Conservation (phyloP, 1,140 invertebrate genomes). For the Solenopsis fugax region DNA sequence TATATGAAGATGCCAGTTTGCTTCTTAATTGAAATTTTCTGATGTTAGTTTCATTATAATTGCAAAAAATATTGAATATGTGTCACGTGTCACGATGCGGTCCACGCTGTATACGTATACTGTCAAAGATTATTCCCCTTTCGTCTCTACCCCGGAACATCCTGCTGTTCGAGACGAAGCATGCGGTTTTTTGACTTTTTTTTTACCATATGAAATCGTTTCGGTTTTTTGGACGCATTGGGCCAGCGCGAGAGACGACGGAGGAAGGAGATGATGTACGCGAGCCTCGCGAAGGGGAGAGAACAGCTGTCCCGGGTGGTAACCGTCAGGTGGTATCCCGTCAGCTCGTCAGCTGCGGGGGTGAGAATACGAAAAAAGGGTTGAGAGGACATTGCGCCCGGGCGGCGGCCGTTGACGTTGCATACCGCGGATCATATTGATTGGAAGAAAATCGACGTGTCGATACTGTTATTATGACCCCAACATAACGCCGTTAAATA, state of each 20-base stretch:
- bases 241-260: neutral
- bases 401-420: constrained; percentile 25
- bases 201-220: constrained; percentile 66
- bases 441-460: constrained; percentile 65
- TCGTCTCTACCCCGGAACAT: constrained; percentile 26
- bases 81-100: neutral
- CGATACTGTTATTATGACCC: constrained; percentile 44
- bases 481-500: neutral
- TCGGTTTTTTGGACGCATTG: constrained; percentile 68
- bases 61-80: neutral
- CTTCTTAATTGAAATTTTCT: neutral
- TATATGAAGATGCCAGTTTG: neutral
- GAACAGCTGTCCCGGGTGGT: constrained; percentile 77
- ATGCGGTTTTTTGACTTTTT: constrained; percentile 55
- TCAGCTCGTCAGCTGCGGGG: constrained; percentile 80
- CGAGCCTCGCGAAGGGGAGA: constrained; percentile 53
- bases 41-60: neutral
- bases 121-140: neutral
- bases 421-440: constrained; percentile 55
- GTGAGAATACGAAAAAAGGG: constrained; percentile 78
- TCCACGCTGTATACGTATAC: neutral
- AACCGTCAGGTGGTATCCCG: constrained; percentile 79
- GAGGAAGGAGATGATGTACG: constrained; percentile 13
- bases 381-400: constrained; percentile 59
- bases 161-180: constrained; percentile 24